Evolutionary conservation across 2,113 vertebrate species (phyloP).

Genomic region (Prionailurus viverrinus): DNA sequence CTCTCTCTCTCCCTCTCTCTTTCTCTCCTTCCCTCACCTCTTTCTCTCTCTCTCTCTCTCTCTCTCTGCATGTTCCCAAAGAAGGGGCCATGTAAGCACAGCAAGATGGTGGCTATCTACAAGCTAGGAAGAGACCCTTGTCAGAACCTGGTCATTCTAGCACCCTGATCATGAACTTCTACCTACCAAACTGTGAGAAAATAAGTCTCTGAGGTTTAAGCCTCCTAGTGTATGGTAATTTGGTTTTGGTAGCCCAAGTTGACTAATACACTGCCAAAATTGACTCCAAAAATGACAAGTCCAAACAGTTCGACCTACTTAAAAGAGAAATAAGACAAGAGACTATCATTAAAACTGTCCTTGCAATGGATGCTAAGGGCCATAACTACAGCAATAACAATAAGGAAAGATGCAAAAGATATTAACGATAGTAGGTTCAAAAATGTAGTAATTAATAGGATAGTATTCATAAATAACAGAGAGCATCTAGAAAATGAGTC

Average conservation of each 20-base stretch:
- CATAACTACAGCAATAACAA: background rate
- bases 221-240: background rate
- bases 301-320: background rate
- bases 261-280: background rate
- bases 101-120: background rate
- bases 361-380: background rate
- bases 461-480: background rate
- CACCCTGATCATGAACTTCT: background rate
- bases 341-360: background rate
- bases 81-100: background rate
- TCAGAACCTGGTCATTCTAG: background rate
- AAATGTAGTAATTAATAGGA: background rate
- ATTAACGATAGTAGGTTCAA: background rate
- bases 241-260: background rate
- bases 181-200: background rate
- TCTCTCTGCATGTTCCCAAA: background rate
- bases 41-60: background rate
- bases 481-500: background rate
- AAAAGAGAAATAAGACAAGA: slow-evolving; percentile 36
- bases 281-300: background rate
- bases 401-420: background rate
- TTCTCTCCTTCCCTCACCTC: background rate
- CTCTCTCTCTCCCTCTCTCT: background rate
- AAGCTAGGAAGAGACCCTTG: background rate
- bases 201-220: background rate